Conservation (phyloP, 1,140 invertebrate species). For the Nomia melanderi region DNA sequence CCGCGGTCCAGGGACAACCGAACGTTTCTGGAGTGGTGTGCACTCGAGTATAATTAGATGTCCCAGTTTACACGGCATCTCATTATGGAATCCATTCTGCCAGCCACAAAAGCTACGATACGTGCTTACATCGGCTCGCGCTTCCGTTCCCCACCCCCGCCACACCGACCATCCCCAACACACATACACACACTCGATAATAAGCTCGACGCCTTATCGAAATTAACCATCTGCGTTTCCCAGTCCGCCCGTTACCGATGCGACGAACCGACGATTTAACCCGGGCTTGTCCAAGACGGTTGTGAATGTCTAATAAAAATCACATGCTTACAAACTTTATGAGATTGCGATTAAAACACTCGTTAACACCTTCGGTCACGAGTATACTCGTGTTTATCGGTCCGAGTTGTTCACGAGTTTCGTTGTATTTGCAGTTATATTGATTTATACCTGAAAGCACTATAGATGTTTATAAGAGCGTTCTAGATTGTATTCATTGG, state of each 20-base stretch:
- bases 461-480: too few relatives aligned
- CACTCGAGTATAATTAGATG: slow-evolving; percentile 73
- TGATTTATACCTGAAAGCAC: too few relatives aligned
- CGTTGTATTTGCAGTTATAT: too few relatives aligned
- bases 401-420: too few relatives aligned
- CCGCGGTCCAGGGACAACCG: slow-evolving; percentile 54
- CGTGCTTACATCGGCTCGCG: slow-evolving; percentile 34
- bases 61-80: slow-evolving; percentile 71
- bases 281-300: too few relatives aligned
- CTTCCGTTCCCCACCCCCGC: slow-evolving; percentile 45
- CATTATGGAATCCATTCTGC: slow-evolving; percentile 69
- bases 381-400: too few relatives aligned
- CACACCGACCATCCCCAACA: too few relatives aligned
- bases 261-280: not conserved
- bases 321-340: too few relatives aligned
- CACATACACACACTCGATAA: slow-evolving; percentile 64
- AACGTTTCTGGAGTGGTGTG: slow-evolving; percentile 60
- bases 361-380: too few relatives aligned
- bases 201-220: slow-evolving; percentile 51
- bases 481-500: too few relatives aligned
- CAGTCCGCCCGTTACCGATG: not conserved
- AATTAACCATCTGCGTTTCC: slow-evolving; percentile 45
- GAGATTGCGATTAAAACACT: too few relatives aligned
- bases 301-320: too few relatives aligned
- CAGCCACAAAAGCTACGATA: slow-evolving; percentile 59